A percentile compares a stretch with the other conserved stretches of the same genome.
phyloP scores from a whole-genome alignment of 2,888 invertebrate species.

The Mimachlamys varia region DNA sequence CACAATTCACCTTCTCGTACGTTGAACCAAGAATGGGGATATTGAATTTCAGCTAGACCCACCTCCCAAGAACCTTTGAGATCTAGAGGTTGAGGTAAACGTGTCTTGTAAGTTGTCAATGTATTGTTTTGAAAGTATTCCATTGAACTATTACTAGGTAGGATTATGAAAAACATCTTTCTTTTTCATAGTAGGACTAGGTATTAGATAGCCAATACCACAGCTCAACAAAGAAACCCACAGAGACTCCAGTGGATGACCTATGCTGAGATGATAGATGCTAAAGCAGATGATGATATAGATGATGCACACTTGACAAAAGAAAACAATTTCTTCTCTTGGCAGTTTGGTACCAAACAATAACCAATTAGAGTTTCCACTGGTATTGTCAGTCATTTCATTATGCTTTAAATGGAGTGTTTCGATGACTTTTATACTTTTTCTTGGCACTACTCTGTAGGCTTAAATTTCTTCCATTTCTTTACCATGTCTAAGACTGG shows the following conservation, averaged over 20 bases:
- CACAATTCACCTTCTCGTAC: not conserved
- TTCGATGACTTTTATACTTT: not conserved
- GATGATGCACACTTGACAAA: conserved; percentile 1
- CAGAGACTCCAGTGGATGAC: not conserved
- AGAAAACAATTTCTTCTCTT: not conserved
- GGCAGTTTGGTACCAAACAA: not conserved
- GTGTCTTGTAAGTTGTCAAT: not conserved
- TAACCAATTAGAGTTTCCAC: not conserved
- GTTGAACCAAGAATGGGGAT: conserved; percentile 40
- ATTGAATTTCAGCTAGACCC: conserved; percentile 41
- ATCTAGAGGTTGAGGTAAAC: not conserved
- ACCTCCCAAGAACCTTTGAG: conserved; percentile 7
- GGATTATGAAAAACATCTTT: conserved; percentile 38
- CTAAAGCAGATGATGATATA: conserved; percentile 25
- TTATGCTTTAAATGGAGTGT: no score
- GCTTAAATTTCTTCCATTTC: not conserved
- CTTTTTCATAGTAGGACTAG: not conserved
- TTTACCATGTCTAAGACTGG: no score
- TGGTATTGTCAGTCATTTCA: not conserved
- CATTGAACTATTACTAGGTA: conserved; percentile 41
- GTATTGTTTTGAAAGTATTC: conserved; percentile 35
- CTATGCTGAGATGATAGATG: not conserved
- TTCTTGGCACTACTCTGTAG: not conserved
- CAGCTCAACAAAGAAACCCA: conserved; percentile 35
- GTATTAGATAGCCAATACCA: conserved; percentile 3